A percentile compares a stretch with the other conserved stretches of the same genome.
Evolutionary conservation across 2,797 vertebrate species (phyloP).

Genomic region (Alca torda): DNA sequence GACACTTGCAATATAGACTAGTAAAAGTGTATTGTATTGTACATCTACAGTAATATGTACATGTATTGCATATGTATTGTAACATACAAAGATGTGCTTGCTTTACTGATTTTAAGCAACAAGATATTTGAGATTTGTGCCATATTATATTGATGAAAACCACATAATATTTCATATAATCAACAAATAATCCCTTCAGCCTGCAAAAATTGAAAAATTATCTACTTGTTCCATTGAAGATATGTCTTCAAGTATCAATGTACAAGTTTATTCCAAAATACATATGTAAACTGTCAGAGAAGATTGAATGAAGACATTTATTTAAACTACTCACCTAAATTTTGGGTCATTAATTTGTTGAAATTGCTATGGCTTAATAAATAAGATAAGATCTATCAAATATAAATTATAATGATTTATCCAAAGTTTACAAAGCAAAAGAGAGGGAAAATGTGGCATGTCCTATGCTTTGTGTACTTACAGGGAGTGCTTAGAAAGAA

Average conservation of each 20-base stretch:
- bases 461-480: background rate
- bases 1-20: background rate
- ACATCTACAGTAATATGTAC: background rate
- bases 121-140: background rate
- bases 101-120: constrained; percentile 31
- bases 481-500: background rate
- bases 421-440: background rate
- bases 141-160: constrained; percentile 9
- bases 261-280: constrained; percentile 9
- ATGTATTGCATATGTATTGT: background rate
- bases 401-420: constrained; percentile 8
- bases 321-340: constrained; percentile 26
- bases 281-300: background rate
- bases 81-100: background rate
- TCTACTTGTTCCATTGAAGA: background rate
- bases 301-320: constrained; percentile 10
- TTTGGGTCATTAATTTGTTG: constrained; percentile 16
- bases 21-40: background rate
- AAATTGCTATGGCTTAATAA: constrained; percentile 22
- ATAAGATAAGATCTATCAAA: background rate
- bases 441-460: background rate
- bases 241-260: background rate
- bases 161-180: background rate
- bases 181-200: constrained; percentile 45
- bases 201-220: background rate